phyloP scores from a whole-genome alignment of 2,888 invertebrate species.

The Villa cingulata region DNA sequence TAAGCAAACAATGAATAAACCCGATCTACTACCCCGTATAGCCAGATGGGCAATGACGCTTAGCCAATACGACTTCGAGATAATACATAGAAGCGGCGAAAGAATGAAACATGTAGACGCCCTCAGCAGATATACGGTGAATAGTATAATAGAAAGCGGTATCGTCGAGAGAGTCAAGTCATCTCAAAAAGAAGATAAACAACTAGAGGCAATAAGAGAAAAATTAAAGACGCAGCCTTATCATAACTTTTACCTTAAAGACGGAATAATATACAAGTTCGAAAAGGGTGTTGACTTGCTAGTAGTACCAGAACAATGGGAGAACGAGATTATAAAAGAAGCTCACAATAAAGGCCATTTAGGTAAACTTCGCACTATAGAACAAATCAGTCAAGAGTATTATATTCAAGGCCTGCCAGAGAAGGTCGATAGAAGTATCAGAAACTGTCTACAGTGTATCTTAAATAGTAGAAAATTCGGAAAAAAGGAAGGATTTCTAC shows the following conservation, averaged over 20 bases:
- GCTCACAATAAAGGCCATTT: conserved; percentile 4
- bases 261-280: too few relatives aligned
- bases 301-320: too few relatives aligned
- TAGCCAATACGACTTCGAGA: conserved; percentile 16
- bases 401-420: not conserved
- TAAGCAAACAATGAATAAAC: conserved; percentile 11
- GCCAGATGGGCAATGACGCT: conserved; percentile 15
- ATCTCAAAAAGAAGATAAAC: conserved; percentile 13
- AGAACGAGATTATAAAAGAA: too few relatives aligned
- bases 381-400: not conserved
- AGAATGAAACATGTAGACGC: conserved; percentile 17
- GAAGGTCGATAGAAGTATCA: not conserved
- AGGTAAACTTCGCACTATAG: not conserved
- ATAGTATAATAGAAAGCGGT: conserved; percentile 4
- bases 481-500: too few relatives aligned
- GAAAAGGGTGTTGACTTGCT: too few relatives aligned
- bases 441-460: conserved; percentile 9
- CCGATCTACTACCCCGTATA: conserved; percentile 12
- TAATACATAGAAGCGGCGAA: conserved; percentile 14
- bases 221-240: conserved; percentile 11
- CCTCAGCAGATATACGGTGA: conserved; percentile 14
- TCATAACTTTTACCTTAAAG: too few relatives aligned
- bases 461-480: conserved; percentile 17
- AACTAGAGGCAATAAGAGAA: conserved; percentile 14
- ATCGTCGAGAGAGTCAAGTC: too few relatives aligned